Conservation (phyloP, 2,888 invertebrate species). For the Agrochola lychnidis region DNA sequence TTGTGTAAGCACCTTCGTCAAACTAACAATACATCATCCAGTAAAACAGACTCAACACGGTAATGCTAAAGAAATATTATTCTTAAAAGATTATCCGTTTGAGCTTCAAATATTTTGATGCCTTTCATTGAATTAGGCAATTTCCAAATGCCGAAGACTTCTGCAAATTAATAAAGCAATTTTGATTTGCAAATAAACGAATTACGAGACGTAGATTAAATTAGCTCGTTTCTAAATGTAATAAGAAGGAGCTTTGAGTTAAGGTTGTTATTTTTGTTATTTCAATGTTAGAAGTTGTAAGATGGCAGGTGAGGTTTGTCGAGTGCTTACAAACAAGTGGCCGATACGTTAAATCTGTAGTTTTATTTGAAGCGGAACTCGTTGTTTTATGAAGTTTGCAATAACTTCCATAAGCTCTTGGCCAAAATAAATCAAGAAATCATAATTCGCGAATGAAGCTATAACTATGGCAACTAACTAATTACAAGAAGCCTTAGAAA, state of each 20-base stretch:
- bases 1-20: slow-evolving; percentile 51
- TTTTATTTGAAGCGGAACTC: neutral
- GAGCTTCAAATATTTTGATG: slow-evolving; percentile 11
- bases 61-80: slow-evolving; percentile 15
- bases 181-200: slow-evolving; percentile 42
- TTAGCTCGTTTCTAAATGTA: slow-evolving; percentile 32
- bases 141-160: slow-evolving; percentile 31
- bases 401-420: neutral
- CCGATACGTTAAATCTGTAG: neutral
- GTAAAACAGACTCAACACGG: slow-evolving; percentile 9
- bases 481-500: neutral
- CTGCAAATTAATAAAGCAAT: slow-evolving; percentile 48
- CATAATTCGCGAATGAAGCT: neutral
- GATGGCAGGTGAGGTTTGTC: neutral
- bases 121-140: slow-evolving; percentile 3
- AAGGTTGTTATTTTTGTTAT: slow-evolving; percentile 25
- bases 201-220: slow-evolving; percentile 25
- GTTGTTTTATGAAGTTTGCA: neutral
- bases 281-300: slow-evolving; percentile 15
- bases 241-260: slow-evolving; percentile 12
- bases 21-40: slow-evolving; percentile 51
- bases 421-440: neutral
- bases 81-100: neutral
- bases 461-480: neutral
- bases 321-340: neutral